Percentiles rank a stretch among this genome's conserved stretches.
Evolutionary conservation across 2,113 vertebrate genomes (phyloP).

Genomic region (Setophaga coronata): DNA sequence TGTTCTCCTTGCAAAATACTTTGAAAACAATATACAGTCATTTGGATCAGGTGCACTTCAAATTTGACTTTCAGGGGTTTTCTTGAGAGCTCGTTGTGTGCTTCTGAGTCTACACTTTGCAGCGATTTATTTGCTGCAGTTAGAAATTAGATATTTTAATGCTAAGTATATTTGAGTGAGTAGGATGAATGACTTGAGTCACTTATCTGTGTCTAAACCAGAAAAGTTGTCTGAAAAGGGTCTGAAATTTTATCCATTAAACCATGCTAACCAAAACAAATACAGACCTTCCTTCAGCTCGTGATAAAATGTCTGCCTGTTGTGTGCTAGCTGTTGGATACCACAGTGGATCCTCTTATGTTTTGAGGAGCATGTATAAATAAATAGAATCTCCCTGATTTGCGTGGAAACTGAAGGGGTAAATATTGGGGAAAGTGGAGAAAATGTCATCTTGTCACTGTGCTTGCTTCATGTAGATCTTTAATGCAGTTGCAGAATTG

Average conservation of each 20-base stretch:
- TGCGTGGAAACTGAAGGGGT: not conserved
- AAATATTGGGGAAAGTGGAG: not conserved
- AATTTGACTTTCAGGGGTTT: not conserved
- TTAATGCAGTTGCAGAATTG: not conserved
- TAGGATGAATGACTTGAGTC: not conserved
- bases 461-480: not conserved
- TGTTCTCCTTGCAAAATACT: not conserved
- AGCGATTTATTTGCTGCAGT: not conserved
- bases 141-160: not conserved
- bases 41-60: not conserved
- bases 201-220: not conserved
- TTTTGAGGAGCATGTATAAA: not conserved
- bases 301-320: not conserved
- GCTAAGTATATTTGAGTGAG: not conserved
- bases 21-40: not conserved
- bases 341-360: not conserved
- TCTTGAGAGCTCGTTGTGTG: not conserved
- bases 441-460: not conserved
- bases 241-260: not conserved
- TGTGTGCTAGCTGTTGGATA: not conserved
- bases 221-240: not conserved
- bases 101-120: not conserved
- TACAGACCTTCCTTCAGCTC: not conserved
- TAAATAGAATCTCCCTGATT: not conserved
- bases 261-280: not conserved